Percentiles rank a stretch among this genome's conserved stretches.
Conservation (phyloP, 2,113 vertebrate genomes). For the Brienomyrus brachyistius region DNA sequence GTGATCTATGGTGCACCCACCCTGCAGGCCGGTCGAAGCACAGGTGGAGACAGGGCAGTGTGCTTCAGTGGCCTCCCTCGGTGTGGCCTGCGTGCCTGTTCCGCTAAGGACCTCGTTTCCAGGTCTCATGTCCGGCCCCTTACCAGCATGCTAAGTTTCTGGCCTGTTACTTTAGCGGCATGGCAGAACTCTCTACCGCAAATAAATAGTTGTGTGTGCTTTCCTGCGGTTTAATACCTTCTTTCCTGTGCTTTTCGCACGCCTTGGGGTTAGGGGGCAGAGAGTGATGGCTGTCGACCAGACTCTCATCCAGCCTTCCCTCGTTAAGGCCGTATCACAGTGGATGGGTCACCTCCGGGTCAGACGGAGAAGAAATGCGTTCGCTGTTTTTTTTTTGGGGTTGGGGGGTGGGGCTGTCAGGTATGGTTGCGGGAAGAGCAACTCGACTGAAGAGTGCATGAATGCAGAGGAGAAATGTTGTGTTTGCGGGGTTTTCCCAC, state of each 20-base stretch:
- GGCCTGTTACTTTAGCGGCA: conserved; percentile 10
- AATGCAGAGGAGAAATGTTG: background rate
- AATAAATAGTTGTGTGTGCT: conserved; percentile 22
- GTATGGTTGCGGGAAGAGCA: background rate
- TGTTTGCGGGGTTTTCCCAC: background rate
- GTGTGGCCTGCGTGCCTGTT: background rate
- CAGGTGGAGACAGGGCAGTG: background rate
- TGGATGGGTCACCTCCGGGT: conserved; percentile 19
- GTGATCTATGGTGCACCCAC: background rate
- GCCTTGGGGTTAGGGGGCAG: conserved; percentile 1
- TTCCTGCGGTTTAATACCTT: conserved; percentile 24
- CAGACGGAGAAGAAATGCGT: background rate
- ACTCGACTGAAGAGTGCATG: background rate
- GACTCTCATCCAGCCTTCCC: background rate
- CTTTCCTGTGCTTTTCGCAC: background rate
- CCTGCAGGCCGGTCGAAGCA: background rate
- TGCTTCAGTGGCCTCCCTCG: background rate
- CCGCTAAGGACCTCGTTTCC: background rate
- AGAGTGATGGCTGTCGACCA: conserved; percentile 15
- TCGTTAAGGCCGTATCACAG: background rate
- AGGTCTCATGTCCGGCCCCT: background rate
- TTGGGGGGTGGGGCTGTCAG: background rate
- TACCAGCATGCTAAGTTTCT: conserved; percentile 12
- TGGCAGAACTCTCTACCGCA: conserved; percentile 17
- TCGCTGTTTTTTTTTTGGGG: background rate